Conservation (phyloP, 1,140 invertebrate genomes). For the Diorhabda elongata region DNA sequence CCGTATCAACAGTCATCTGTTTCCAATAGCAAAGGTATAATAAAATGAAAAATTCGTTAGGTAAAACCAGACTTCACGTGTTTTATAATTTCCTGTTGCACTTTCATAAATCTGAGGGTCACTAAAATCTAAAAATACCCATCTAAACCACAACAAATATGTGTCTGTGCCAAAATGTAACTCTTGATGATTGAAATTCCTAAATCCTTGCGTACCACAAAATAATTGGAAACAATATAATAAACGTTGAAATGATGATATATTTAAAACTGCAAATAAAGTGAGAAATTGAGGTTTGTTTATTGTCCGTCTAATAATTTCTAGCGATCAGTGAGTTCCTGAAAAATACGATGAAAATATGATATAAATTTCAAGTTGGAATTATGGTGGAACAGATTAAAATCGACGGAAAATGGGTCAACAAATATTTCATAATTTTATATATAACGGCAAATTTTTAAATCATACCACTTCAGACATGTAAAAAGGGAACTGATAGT, state of each 20-base stretch:
- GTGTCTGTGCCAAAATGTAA: background rate
- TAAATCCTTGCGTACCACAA: background rate
- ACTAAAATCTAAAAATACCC: background rate
- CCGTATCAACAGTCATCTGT: no score
- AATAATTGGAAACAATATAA: background rate
- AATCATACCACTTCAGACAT: no score
- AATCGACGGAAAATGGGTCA: background rate
- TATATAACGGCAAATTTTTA: no score
- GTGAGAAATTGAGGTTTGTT: background rate
- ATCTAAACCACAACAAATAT: background rate
- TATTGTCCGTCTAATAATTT: background rate
- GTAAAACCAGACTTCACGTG: background rate
- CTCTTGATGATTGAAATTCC: background rate
- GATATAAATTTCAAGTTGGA: background rate
- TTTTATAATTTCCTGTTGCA: slow-evolving; percentile 2
- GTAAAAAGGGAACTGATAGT: no score
- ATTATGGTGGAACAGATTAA: background rate
- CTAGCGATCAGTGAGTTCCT: background rate
- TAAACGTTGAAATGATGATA: background rate
- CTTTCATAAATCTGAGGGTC: background rate
- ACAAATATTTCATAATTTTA: no score
- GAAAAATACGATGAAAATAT: background rate
- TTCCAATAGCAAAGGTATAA: no score
- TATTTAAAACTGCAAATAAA: background rate
- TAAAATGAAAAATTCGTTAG: background rate